phyloP scores from a whole-genome alignment of 2,888 invertebrate genomes.

The Zygaena filipendulae region DNA sequence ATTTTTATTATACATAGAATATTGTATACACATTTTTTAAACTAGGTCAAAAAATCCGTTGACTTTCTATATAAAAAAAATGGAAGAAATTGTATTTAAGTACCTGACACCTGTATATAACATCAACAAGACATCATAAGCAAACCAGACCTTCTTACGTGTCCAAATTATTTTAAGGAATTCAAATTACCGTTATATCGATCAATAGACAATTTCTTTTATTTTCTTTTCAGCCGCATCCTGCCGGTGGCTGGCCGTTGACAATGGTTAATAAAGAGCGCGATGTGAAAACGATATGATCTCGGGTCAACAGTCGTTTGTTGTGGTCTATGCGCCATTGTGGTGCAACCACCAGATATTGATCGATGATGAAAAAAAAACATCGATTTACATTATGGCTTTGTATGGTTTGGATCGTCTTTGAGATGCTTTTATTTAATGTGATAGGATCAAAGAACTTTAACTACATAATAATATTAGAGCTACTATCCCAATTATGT shows the following conservation, averaged over 20 bases:
- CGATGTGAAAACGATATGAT: conserved; percentile 43
- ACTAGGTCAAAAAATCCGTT: too few species aligned
- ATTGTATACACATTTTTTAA: too few species aligned
- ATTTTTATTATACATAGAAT: too few species aligned
- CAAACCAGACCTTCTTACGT: too few species aligned
- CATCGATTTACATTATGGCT: conserved; percentile 29
- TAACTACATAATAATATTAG: too few species aligned
- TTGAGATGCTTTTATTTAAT: conserved; percentile 11
- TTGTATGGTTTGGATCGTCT: too few species aligned
- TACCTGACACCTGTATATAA: too few species aligned
- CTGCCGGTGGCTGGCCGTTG: conserved; percentile 26
- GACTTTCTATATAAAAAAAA: too few species aligned
- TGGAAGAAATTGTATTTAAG: conserved; percentile 1
- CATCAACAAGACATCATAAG: too few species aligned
- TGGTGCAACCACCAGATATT: conserved; percentile 32
- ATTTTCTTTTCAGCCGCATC: conserved; percentile 33
- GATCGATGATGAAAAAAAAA: conserved; percentile 38
- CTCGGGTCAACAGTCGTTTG: conserved; percentile 47
- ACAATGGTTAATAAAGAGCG: conserved; percentile 47
- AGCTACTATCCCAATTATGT: too few species aligned
- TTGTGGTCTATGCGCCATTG: conserved; percentile 37
- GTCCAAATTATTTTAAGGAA: too few species aligned
- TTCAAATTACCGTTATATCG: too few species aligned
- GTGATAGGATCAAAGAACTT: not conserved
- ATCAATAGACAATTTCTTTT: conserved; percentile 28